phyloP scores from a whole-genome alignment of 2,888 invertebrate genomes.

The Cephus nigrinus region DNA sequence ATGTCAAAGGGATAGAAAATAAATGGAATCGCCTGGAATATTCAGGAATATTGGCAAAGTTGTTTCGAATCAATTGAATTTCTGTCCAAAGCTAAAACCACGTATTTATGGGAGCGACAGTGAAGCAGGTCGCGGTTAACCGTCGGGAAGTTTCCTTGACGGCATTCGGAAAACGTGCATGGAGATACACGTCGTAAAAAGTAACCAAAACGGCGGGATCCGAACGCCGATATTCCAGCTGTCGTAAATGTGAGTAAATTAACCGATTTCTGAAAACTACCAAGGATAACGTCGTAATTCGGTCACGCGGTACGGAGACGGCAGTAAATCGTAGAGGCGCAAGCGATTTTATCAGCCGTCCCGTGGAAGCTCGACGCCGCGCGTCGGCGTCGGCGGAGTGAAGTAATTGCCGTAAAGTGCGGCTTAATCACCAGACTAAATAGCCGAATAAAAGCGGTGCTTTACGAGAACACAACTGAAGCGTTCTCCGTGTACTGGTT shows the following conservation, averaged over 20 bases:
- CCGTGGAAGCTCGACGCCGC: constrained; percentile 8
- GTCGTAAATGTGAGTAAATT: constrained; percentile 9
- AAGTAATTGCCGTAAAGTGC: constrained; percentile 52
- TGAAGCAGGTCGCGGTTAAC: no score
- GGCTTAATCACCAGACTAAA: constrained; percentile 51
- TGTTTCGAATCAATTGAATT: no score
- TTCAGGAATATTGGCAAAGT: no score
- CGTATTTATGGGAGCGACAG: no score
- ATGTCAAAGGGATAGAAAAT: no score
- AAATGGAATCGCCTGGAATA: no score
- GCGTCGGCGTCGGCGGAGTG: neutral
- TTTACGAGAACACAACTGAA: constrained; percentile 28
- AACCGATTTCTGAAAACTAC: constrained; percentile 11
- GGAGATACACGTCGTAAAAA: no score
- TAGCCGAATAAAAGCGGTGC: constrained; percentile 50
- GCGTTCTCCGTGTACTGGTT: neutral
- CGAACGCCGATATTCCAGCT: no score
- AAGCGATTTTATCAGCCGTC: constrained; percentile 14
- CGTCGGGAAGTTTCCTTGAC: no score
- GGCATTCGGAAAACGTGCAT: no score
- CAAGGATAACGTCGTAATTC: neutral
- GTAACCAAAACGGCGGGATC: no score
- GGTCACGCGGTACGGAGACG: neutral
- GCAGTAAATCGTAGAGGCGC: neutral
- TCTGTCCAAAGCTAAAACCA: no score